Evolutionary conservation across 2,888 invertebrate genomes (phyloP), one percentile per base, ranked within the genome.

Genomic region (Chloroclysta siterata): DNA sequence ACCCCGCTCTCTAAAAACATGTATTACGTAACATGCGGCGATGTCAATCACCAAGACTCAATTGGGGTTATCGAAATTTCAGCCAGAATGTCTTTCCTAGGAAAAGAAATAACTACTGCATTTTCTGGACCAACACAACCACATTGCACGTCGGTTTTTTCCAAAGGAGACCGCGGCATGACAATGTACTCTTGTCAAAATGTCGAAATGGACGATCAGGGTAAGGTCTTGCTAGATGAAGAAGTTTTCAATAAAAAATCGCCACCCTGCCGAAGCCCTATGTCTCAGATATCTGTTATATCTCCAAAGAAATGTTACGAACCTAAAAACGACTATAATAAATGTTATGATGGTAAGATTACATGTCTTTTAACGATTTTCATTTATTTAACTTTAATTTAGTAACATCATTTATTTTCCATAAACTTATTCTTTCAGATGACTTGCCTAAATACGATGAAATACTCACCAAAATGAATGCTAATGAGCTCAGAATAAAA

Each of bases 101-200:
- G 92, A 3, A 91, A 93, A 75, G 92, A 93, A 70, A 90, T 93
- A 22, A 89, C 89, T n/a, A 93, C 93, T 13, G 84, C 87, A 2
- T 92, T 90, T 72, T 81, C 82, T 69, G 81, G 85, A 10, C 78
- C 83, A 13, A 81, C 87, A 4, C 88, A 87, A 73, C 81, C 84
- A 1, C 81, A 84, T 63, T 83, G 82, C 36, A 83, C 86, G 5
- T 83, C 88, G 13, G 76, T 82, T 56, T 71, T 90, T 13, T 72
- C 82, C 42, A 91, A 90, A 73, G 85, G 87, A 65, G 88, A 90
- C 64, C 85, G 89, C 55, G 92, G 91, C 14, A 90, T 93, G 83
- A 79, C 87, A 0, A 86, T 93, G 84, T 93, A 89, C 69, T 87
- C 91, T 2, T 90, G 90, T 68, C 92, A 92, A 57, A 88, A 87